Base-by-base conservation (phyloP, 2,888 invertebrate species). In the Tetranychus truncatus region DNA sequence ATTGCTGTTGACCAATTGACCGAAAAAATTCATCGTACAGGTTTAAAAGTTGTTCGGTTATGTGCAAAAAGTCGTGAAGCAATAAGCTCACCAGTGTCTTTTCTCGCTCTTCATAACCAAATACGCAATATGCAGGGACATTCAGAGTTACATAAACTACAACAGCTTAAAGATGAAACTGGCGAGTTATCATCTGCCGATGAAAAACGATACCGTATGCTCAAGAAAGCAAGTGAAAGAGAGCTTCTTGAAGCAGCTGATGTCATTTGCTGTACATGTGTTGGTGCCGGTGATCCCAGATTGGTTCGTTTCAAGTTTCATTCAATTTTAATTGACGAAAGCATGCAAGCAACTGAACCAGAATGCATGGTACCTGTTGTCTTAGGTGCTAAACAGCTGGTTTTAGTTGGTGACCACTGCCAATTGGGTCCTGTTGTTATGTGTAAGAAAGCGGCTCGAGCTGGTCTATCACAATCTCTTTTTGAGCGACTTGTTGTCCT, bases 361-460 rank as follows among this genome's bases (percentile, higher is more conserved):
- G 96, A 97, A 81, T 96, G 96, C 81, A 95, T 99, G 95, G 97
- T 99, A 21, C 96, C 99, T 0, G 95, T 99, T 0, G 95, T 99
- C 0, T 86, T 97, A 6, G 99, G 99, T 15, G 96, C 96, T 8
- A 89, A 95, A 80, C 97, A 97, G 84, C 85, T 99, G 74, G 95
- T 99, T 78, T 87, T 99, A 2, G 99, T 99, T 0, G 99, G 99
- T 15, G 99, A 99, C 84, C 99, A 99, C 82, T 99, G 99, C 82
- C 99, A 99, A 84, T 85, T 99, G 77, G 97, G 97, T 0, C 99
- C 97, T 0, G 97, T 99, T 0, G 97, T 99, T 0, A 96, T 97
- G 95, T 97, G 96, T 85, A 97, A 97, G 84, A 95, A 96, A 82
- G 97, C 99, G 0, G 95, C 96, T 0, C 88, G 92, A 75, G 97